These are phyloP conservation scores for Agrenia bidenticulata DNA, from an alignment of 2,888 invertebrate species.

Conservation along the genomic window DNA sequence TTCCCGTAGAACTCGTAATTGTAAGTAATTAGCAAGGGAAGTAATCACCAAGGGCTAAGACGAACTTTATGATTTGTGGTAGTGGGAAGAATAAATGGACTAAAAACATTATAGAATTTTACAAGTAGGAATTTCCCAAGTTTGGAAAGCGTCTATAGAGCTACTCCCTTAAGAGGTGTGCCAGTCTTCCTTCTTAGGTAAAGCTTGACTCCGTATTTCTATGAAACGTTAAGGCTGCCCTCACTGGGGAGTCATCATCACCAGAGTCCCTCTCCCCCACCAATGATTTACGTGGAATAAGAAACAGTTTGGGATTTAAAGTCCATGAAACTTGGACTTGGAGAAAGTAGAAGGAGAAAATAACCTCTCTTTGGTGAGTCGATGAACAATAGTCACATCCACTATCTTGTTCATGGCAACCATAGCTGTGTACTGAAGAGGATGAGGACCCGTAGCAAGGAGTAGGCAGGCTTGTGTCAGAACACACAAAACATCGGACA, in stretches of 20 bases:
- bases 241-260: slow-evolving; percentile 18
- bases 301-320: slow-evolving; percentile 7
- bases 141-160: too few species aligned
- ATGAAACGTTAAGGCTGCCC: background rate
- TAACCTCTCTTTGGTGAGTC: slow-evolving; percentile 54
- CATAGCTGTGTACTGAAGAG: slow-evolving; percentile 64
- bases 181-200: too few species aligned
- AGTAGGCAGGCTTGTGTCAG: slow-evolving; percentile 62
- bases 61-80: slow-evolving; percentile 16
- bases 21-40: too few species aligned
- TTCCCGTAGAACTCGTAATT: too few species aligned
- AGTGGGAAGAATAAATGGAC: background rate
- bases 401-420: slow-evolving; percentile 64
- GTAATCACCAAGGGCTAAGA: background rate
- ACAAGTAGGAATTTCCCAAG: background rate
- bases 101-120: slow-evolving; percentile 1
- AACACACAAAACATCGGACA: slow-evolving; percentile 59
- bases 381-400: slow-evolving; percentile 59
- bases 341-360: slow-evolving; percentile 11
- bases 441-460: slow-evolving; percentile 63
- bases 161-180: too few species aligned
- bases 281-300: slow-evolving; percentile 23
- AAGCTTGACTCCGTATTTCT: too few species aligned
- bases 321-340: background rate
- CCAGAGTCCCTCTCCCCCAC: slow-evolving; percentile 11